A percentile compares a stretch with the other conserved stretches of the same genome.
Evolutionary conservation across 2,888 invertebrate genomes (phyloP).

Genomic region (Tanypteryx hageni): DNA sequence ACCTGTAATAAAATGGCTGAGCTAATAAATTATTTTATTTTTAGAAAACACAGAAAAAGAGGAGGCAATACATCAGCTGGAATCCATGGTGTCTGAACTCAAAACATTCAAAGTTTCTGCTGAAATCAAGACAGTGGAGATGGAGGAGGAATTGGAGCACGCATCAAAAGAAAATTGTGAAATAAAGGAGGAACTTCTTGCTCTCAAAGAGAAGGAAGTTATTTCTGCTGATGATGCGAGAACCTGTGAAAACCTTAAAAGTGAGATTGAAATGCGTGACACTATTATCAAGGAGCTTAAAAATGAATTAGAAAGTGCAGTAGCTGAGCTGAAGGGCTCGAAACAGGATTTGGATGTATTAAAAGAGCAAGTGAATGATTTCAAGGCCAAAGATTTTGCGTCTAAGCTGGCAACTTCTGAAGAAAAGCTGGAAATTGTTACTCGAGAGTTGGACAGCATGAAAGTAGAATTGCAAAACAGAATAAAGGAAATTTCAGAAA

Average conservation of each 20-base stretch:
- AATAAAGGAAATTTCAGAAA: slow-evolving; percentile 74
- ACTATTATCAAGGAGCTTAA: slow-evolving; percentile 72
- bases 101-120: slow-evolving; percentile 78
- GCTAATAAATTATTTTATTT: neutral
- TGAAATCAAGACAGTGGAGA: slow-evolving; percentile 86
- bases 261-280: slow-evolving; percentile 77
- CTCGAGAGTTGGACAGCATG: slow-evolving; percentile 68
- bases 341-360: slow-evolving; percentile 69
- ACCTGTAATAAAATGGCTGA: no score
- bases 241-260: neutral
- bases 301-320: slow-evolving; percentile 81
- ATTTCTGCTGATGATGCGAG: neutral
- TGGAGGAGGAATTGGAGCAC: slow-evolving; percentile 85
- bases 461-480: slow-evolving; percentile 78
- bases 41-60: slow-evolving; percentile 41
- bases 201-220: neutral
- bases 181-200: slow-evolving; percentile 38
- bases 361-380: slow-evolving; percentile 67
- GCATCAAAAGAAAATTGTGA: neutral
- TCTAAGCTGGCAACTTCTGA: slow-evolving; percentile 75
- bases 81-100: slow-evolving; percentile 18
- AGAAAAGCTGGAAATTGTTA: slow-evolving; percentile 73
- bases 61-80: slow-evolving; percentile 19
- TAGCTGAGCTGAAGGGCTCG: slow-evolving; percentile 80
- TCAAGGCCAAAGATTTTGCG: slow-evolving; percentile 70